Percentiles rank a stretch among this genome's conserved stretches.
Conservation (phyloP, 1,140 invertebrate genomes). For the Neoseiulus cucumeris region DNA sequence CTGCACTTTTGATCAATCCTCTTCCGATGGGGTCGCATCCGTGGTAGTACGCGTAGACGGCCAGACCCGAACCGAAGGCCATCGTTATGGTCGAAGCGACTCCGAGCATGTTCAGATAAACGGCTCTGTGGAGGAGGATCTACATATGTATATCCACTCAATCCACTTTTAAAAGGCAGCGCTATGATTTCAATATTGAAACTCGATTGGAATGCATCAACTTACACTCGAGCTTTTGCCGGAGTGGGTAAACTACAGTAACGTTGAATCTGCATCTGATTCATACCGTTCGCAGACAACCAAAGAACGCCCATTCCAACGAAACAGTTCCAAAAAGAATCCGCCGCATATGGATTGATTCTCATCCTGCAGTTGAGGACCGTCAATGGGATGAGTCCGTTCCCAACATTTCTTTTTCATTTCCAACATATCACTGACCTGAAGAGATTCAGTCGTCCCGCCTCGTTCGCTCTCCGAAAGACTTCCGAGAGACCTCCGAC, state of each 20-base stretch:
- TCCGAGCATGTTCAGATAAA: slow-evolving; percentile 25
- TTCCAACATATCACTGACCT: slow-evolving; percentile 32
- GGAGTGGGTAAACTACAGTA: slow-evolving; percentile 24
- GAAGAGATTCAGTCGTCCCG: slow-evolving; percentile 42
- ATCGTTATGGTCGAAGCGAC: slow-evolving; percentile 24
- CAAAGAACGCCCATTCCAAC: slow-evolving; percentile 50
- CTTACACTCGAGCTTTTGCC: slow-evolving; percentile 20
- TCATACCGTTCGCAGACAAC: slow-evolving; percentile 22
- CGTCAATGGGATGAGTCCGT: too few species aligned
- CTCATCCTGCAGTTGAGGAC: slow-evolving; percentile 36
- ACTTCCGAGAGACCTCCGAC: slow-evolving; percentile 41
- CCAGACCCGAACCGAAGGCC: slow-evolving; percentile 26
- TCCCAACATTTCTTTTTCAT: neutral
- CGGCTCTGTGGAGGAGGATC: slow-evolving; percentile 22
- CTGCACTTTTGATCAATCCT: slow-evolving; percentile 31
- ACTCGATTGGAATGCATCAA: neutral
- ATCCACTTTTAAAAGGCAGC: too few species aligned
- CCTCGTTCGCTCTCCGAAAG: slow-evolving; percentile 40
- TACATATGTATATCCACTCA: too few species aligned
- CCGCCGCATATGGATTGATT: slow-evolving; percentile 51
- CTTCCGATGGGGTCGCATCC: slow-evolving; percentile 28
- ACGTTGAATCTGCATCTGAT: slow-evolving; percentile 25
- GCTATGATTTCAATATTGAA: too few species aligned
- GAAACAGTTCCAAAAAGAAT: slow-evolving; percentile 53
- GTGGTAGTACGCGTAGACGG: slow-evolving; percentile 27